These are phyloP conservation scores for Carcina quercana DNA, from an alignment of 2,888 invertebrate species.

Conservation along the genomic window DNA sequence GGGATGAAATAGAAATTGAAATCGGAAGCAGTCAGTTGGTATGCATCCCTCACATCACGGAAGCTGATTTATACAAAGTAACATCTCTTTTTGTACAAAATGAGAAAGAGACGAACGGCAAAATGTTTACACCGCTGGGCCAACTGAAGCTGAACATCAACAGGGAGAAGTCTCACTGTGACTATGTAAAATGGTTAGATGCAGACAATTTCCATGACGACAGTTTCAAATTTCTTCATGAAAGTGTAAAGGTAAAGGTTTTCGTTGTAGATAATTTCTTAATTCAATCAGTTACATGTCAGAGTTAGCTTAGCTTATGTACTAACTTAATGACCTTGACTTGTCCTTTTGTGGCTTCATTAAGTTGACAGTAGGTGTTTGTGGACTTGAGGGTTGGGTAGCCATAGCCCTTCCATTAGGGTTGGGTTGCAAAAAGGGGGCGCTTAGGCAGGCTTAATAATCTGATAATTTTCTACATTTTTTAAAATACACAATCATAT, in stretches of 20 bases:
- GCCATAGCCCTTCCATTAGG: too few relatives aligned
- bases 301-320: neutral
- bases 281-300: neutral
- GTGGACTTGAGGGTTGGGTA: too few relatives aligned
- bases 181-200: conserved; percentile 54
- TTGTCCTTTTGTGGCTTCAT: conserved; percentile 19
- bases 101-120: conserved; percentile 60
- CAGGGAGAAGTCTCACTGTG: conserved; percentile 49
- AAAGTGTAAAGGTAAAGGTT: conserved; percentile 53
- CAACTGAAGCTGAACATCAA: conserved; percentile 56
- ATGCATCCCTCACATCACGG: conserved; percentile 69
- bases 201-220: conserved; percentile 46
- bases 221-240: conserved; percentile 65
- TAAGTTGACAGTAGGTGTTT: too few relatives aligned
- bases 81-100: conserved; percentile 66
- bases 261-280: neutral
- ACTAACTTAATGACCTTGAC: conserved; percentile 36
- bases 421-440: too few relatives aligned
- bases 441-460: too few relatives aligned
- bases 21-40: conserved; percentile 66
- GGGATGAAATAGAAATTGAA: conserved; percentile 69
- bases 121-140: conserved; percentile 65
- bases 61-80: conserved; percentile 62
- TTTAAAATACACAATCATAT: too few relatives aligned
- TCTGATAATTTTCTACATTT: too few relatives aligned